Evolutionary conservation across 2,113 vertebrate species (phyloP), one percentile per base, ranked within the genome.

Genomic region (Holacanthus passer): DNA sequence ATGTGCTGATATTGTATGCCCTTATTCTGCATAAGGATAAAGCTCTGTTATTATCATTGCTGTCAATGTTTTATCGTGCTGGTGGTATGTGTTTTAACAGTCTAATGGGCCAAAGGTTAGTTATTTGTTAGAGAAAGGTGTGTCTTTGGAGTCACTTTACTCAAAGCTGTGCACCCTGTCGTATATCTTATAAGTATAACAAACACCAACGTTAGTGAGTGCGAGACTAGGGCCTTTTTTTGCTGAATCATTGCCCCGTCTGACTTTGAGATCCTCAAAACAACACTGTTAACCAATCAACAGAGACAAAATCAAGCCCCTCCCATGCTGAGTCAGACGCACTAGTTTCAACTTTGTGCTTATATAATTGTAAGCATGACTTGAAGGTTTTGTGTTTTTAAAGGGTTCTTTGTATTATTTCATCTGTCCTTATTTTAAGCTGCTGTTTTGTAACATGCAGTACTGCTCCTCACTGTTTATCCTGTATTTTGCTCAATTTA

Each of bases 161-260:
- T 68, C 19, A 22, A 14, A 55, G 66, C 22, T 7, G 12, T 45
- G 16, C 13, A 29, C 7, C 43, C 17, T 8, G 10, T 63, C n/a
- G n/a, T n/a, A n/a, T 2, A 31, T 29, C 14, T 12, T 32, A 5
- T 11, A 19, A 10, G 2, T 2, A 1, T 1, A 43, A 43, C 7
- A 22, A 10, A 12, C n/a, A 27, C 7, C 0, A 19, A 7, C 9
- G 55, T 17, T 1, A 63, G 50, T 43, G n/a, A 37, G 35, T 0
- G 0, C 8, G 17, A 4, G 27, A 16, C 37, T 35, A 1, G 7
- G 53, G 22, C 3, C 14, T 52, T 52, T 78, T 87, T 94, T 73
- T 88, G 94, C 90, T 81, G 88, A 94, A 88, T 95, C 94, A 95
- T 24, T 87, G 39, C 39, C n/a, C 14, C 0, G n/a, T 48, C 29